Conservation (phyloP, 1,140 invertebrate species). For the Lasaia peninsularis region DNA sequence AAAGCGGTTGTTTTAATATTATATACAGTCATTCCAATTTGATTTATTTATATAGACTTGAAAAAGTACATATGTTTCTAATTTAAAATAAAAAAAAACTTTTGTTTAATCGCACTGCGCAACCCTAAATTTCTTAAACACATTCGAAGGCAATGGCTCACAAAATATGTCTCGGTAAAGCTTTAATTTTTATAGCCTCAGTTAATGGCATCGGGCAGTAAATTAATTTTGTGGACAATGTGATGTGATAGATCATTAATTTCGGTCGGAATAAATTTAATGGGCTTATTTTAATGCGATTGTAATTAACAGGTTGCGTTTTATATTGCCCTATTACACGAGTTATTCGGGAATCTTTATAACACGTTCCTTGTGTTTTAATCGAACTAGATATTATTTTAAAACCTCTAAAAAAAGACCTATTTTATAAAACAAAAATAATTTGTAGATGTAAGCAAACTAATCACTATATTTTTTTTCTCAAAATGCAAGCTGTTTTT, state of each 20-base stretch:
- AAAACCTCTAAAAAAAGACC: too few relatives aligned
- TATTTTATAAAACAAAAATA: too few relatives aligned
- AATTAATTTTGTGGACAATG: constrained; percentile 31
- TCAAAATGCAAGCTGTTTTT: too few relatives aligned
- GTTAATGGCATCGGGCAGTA: constrained; percentile 1
- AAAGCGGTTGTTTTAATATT: too few relatives aligned
- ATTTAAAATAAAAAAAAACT: too few relatives aligned
- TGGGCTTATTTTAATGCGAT: constrained; percentile 10
- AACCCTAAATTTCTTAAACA: background rate
- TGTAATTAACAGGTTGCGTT: constrained; percentile 8
- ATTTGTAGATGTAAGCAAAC: too few relatives aligned
- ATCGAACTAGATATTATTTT: too few relatives aligned
- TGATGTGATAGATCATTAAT: constrained; percentile 32
- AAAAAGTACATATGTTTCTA: too few relatives aligned
- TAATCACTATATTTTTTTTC: too few relatives aligned
- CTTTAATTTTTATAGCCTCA: constrained; percentile 5
- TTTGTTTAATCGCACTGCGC: background rate
- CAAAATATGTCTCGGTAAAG: constrained; percentile 7
- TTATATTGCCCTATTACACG: constrained; percentile 5
- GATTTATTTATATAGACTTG: too few relatives aligned
- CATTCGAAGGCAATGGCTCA: background rate
- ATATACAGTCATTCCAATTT: too few relatives aligned
- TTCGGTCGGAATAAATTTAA: constrained; percentile 25
- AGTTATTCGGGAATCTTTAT: constrained; percentile 1
- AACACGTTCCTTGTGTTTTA: background rate